Conservation (phyloP, 2,113 vertebrate species). For the Carettochelys insculpta region DNA sequence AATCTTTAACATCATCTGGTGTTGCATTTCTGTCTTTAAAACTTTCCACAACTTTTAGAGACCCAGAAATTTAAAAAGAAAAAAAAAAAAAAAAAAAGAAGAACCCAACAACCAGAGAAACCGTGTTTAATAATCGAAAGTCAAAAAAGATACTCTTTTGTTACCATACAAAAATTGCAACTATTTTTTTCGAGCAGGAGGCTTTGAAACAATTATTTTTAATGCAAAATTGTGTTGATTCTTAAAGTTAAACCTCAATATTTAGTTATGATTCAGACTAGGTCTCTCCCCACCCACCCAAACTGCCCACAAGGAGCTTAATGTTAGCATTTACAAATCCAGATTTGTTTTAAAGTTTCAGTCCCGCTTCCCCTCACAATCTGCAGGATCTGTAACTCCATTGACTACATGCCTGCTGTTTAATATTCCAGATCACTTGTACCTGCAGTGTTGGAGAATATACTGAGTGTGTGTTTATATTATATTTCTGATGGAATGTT, state of each 20-base stretch:
- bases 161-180: not conserved
- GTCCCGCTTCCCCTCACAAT: not conserved
- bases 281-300: not conserved
- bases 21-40: conserved; percentile 50
- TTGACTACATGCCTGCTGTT: not conserved
- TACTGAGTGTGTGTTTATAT: not conserved
- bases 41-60: conserved; percentile 31
- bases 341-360: not conserved
- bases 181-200: not conserved
- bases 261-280: not conserved
- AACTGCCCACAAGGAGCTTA: rapidly evolving
- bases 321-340: not conserved
- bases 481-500: not conserved
- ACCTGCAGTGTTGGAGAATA: not conserved
- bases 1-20: conserved; percentile 63
- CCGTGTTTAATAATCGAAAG: not conserved
- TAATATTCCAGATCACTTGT: not conserved
- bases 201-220: not conserved
- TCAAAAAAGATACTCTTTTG: not conserved
- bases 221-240: not conserved
- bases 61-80: not conserved
- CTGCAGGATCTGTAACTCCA: not conserved
- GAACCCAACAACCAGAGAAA: too few relatives aligned
- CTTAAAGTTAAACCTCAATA: not conserved
- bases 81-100: not conserved